Percentiles rank a stretch among this genome's conserved stretches.
Evolutionary conservation across 2,113 vertebrate species (phyloP).

Genomic region (Enhydra lutris): DNA sequence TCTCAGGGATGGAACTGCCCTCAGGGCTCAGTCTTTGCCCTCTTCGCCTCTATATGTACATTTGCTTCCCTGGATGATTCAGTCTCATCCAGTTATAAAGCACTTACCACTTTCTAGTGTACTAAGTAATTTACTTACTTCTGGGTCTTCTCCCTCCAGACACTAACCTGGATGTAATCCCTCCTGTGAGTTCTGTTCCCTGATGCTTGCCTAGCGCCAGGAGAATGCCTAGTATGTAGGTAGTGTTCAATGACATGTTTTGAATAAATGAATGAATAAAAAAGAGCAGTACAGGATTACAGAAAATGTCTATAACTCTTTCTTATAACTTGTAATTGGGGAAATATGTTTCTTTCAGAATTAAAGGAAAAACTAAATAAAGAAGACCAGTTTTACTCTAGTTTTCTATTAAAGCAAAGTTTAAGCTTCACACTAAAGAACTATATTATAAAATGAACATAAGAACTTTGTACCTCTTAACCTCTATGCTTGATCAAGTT

Average conservation of each 20-base stretch:
- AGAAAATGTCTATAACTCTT: not conserved
- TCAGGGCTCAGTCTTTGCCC: not conserved
- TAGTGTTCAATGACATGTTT: not conserved
- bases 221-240: not conserved
- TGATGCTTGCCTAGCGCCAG: not conserved
- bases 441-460: not conserved
- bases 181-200: not conserved
- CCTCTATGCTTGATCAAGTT: not conserved
- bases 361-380: not conserved
- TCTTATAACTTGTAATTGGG: not conserved
- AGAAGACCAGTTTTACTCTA: not conserved
- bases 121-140: not conserved
- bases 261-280: not conserved
- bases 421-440: not conserved
- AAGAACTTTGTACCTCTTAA: not conserved
- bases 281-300: not conserved
- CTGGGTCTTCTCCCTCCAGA: not conserved
- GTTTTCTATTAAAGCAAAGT: not conserved
- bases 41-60: rapidly evolving
- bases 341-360: not conserved
- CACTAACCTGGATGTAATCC: not conserved
- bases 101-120: not conserved
- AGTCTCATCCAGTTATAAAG: not conserved
- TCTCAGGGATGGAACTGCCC: not conserved
- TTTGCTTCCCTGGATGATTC: not conserved